phyloP scores from a whole-genome alignment of 2,888 invertebrate species.

The Synergus itoensis region DNA sequence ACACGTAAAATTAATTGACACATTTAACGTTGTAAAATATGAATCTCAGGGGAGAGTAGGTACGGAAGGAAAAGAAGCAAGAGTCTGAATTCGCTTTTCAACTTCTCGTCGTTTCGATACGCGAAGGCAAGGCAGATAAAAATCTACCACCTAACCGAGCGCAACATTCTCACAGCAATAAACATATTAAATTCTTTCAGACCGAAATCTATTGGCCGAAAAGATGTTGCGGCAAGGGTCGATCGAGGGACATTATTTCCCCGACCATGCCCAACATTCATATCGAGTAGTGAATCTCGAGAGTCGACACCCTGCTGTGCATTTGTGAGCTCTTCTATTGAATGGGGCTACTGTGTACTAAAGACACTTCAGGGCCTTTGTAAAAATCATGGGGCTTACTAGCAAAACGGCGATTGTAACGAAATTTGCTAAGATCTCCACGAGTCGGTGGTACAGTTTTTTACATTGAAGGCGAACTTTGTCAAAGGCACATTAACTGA shows the following conservation, averaged over 20 bases:
- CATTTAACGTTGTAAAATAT: neutral
- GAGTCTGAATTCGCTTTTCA: slow-evolving; percentile 32
- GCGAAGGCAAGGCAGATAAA: slow-evolving; percentile 60
- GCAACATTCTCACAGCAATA: slow-evolving; percentile 75
- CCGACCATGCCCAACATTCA: slow-evolving; percentile 63
- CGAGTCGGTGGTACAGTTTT: slow-evolving; percentile 30
- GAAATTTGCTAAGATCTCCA: slow-evolving; percentile 60
- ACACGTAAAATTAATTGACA: slow-evolving; percentile 5
- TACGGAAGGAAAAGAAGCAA: slow-evolving; percentile 19
- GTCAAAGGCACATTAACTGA: slow-evolving; percentile 28
- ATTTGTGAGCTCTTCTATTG: slow-evolving; percentile 73
- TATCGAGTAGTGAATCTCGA: slow-evolving; percentile 75
- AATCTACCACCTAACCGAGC: slow-evolving; percentile 66
- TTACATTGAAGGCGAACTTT: slow-evolving; percentile 20
- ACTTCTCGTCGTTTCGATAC: slow-evolving; percentile 30
- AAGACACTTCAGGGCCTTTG: slow-evolving; percentile 73
- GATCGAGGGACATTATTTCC: slow-evolving; percentile 64
- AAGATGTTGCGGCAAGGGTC: slow-evolving; percentile 46
- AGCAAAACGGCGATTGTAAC: slow-evolving; percentile 65
- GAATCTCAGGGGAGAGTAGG: slow-evolving; percentile 16
- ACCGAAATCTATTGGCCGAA: slow-evolving; percentile 63
- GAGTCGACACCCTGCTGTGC: slow-evolving; percentile 74
- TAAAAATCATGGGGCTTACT: slow-evolving; percentile 56
- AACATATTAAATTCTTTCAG: slow-evolving; percentile 69
- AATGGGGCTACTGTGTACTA: slow-evolving; percentile 70